Conservation (phyloP, 2,113 vertebrate species). For the Nesoenas mayeri region DNA sequence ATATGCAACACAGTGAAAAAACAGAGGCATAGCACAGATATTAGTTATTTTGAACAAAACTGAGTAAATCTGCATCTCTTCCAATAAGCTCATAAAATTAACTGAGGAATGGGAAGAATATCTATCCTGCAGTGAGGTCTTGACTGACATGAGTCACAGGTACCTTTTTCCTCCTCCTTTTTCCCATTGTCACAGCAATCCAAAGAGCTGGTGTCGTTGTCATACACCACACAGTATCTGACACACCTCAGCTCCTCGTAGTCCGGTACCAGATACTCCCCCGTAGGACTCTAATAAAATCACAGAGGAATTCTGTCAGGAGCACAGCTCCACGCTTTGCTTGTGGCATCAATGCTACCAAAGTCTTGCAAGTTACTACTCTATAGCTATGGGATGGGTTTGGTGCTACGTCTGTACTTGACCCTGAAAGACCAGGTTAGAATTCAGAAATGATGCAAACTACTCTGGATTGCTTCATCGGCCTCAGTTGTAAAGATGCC, state of each 20-base stretch:
- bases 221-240: conserved; percentile 84
- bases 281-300: conserved; percentile 68
- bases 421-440: not conserved
- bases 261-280: conserved; percentile 72
- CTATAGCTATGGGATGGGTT: not conserved
- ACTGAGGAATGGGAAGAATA: not conserved
- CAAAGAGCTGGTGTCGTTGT: conserved; percentile 69
- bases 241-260: conserved; percentile 78
- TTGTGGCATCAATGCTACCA: not conserved
- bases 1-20: not conserved
- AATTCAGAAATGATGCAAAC: not conserved
- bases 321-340: not conserved
- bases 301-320: not conserved
- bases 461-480: not conserved
- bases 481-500: not conserved
- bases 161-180: conserved; percentile 14
- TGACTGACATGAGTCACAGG: not conserved
- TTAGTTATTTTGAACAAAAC: not conserved
- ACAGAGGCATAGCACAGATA: not conserved
- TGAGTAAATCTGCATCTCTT: not conserved
- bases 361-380: not conserved
- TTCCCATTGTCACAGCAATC: not conserved
- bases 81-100: not conserved
- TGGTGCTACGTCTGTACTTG: not conserved
- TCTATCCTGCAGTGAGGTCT: not conserved